phyloP scores from a whole-genome alignment of 2,113 vertebrate species.

The Cynopterus brachyotis region DNA sequence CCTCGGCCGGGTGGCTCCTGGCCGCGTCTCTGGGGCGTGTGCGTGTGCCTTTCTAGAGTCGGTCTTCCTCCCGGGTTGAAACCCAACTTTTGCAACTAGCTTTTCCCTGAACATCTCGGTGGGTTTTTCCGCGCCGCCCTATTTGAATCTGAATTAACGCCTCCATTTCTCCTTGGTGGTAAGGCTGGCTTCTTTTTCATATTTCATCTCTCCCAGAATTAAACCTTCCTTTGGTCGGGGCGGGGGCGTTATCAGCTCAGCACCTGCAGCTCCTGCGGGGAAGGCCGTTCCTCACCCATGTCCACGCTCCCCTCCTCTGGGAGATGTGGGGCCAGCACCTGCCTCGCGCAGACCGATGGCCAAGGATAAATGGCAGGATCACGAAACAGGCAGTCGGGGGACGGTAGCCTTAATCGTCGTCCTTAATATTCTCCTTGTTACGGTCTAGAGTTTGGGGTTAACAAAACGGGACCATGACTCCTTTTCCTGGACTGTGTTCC shows the following conservation, averaged over 20 bases:
- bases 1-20: not conserved
- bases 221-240: not conserved
- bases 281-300: accelerated
- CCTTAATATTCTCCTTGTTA: not conserved
- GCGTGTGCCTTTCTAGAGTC: not conserved
- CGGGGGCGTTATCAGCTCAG: accelerated
- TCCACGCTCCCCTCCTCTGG: not conserved
- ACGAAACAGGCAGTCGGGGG: not conserved
- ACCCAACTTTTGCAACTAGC: not conserved
- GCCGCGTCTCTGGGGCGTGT: not conserved
- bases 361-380: not conserved
- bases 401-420: not conserved
- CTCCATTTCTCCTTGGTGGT: not conserved
- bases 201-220: not conserved
- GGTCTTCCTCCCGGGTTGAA: not conserved
- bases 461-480: too few species aligned
- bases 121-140: not conserved
- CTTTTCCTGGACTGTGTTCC: not conserved
- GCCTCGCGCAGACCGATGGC: accelerated
- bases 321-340: too few species aligned
- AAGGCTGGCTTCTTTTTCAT: not conserved
- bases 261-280: not conserved
- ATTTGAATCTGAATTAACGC: too few species aligned
- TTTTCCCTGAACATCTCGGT: not conserved
- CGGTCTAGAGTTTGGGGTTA: not conserved